Conservation (phyloP, 2,888 invertebrate genomes). For the Anthoptus insignis region DNA sequence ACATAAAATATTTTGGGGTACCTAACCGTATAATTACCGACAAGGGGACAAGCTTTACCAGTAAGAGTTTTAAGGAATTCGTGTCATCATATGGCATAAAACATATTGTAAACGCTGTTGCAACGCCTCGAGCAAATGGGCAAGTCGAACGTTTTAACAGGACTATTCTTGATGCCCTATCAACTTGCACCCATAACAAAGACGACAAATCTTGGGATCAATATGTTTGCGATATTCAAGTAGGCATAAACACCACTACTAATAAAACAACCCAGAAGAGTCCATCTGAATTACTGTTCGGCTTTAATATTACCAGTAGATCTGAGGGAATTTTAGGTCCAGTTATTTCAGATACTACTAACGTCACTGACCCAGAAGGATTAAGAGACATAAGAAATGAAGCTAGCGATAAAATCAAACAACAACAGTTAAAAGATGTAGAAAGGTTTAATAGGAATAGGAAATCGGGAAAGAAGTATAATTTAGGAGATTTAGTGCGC, state of each 20-base stretch:
- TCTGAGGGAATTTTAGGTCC: background rate
- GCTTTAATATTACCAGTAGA: background rate
- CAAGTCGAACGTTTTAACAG: slow-evolving; percentile 45
- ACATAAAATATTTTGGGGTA: background rate
- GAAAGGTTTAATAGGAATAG: no score
- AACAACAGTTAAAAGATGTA: no score
- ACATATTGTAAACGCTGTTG: slow-evolving; percentile 43
- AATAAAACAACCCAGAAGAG: background rate
- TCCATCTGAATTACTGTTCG: background rate
- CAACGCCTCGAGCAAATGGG: slow-evolving; percentile 48
- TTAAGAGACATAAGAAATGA: no score
- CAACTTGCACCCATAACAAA: slow-evolving; percentile 19
- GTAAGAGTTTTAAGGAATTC: background rate
- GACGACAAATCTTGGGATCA: slow-evolving; percentile 22
- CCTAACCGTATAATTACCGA: background rate
- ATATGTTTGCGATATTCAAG: slow-evolving; percentile 30
- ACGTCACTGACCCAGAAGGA: no score
- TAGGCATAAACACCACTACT: slow-evolving; percentile 1
- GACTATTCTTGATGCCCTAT: slow-evolving; percentile 40
- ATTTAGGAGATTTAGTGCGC: no score
- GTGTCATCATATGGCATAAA: slow-evolving; percentile 28
- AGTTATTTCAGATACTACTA: background rate
- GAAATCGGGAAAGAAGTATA: no score
- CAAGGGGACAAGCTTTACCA: background rate
- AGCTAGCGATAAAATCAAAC: no score